Percentiles rank a stretch among this genome's conserved stretches.
Conservation (phyloP, 2,113 vertebrate species). For the mouse (Mus musculus) region GRCm39 chr2:171804001-171804500, state of each 20-base stretch:
- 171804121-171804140: neutral
- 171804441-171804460: too few relatives aligned
- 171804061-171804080: neutral
- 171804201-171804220: neutral
- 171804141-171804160: neutral
- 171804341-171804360: neutral
- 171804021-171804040: conserved; percentile 3
- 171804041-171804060: neutral
- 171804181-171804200: neutral
- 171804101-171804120: too few relatives aligned
- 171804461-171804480: rapidly evolving
- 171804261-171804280: neutral
- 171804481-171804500: too few relatives aligned
- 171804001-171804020: neutral
- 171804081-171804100: neutral
- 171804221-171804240: neutral
- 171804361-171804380: neutral
- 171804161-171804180: neutral
- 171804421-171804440: neutral
- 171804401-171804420: too few relatives aligned
- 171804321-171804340: neutral
- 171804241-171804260: neutral
- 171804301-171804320: neutral
- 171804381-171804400: too few relatives aligned
- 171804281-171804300: neutral